Base-by-base conservation (phyloP, 2,113 vertebrate species). In the Piaya cayana region DNA sequence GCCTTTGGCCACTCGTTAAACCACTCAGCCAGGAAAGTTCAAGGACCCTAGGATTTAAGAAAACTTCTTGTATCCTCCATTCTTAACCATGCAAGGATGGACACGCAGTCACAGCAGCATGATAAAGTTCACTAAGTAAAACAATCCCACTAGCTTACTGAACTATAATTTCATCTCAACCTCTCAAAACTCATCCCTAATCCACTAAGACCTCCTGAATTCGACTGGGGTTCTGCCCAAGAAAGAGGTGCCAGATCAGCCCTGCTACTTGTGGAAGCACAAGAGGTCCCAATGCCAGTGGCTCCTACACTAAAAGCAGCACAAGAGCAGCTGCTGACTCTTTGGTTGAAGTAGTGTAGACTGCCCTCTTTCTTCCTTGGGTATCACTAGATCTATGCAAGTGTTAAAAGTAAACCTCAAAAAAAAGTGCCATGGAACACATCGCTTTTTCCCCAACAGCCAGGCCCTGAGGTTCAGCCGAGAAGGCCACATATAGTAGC, bases 401-500 rank as follows among this genome's bases (percentile, higher is more conserved):
- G 37, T 15, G 16, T 49, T 71, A 49, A 82, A 90, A 86, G 10
- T 37, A 79, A 88, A 49, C n/a, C 72, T 83, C n/a, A 23, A 26
- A 45, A 55, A n/a, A n/a, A 42, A 67, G 47, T 1, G 2, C 5
- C 32, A 56, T 25, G 42, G 80, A 78, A 75, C 18, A 45, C 1
- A 0, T 42, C 0, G 5, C 82, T 85, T 64, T 62, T 15, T 20
- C 77, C 20, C 22, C 5, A 0, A 5, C 56, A 37, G 62, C 50
- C 56, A 67, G 62, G 60, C 62, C 56, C 76, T 5, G 13, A 60
- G 68, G 62, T 56, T 74, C 85, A 42, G 67, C 7, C 0, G 34
- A 79, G 78, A 53, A 85, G 68, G 85, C 76, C 75, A 49, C 90
- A 70, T 64, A 8, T 27, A 15, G 1, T 3, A 52, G n/a, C 18